Evolutionary conservation across 2,797 vertebrate genomes (phyloP).

Genomic region (Trichosurus vulpecula): DNA sequence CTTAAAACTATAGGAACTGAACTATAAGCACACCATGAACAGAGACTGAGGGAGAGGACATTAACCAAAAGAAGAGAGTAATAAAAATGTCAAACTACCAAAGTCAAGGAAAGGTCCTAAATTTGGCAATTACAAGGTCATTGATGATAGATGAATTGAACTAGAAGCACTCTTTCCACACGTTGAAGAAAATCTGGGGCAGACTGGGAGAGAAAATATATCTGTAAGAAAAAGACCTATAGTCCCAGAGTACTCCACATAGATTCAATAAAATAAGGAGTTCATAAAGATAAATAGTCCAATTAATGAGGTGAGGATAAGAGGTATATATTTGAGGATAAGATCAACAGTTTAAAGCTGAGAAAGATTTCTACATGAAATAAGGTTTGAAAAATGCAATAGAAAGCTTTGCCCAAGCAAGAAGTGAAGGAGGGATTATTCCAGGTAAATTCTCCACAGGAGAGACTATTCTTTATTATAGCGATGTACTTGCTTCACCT

Average conservation of each 20-base stretch:
- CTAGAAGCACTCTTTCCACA: background rate
- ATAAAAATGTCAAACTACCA: background rate
- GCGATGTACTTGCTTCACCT: background rate
- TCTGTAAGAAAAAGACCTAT: background rate
- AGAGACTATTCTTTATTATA: background rate
- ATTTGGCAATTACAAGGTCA: background rate
- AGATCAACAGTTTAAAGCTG: background rate
- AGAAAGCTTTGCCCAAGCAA: background rate
- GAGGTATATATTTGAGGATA: background rate
- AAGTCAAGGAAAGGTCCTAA: background rate
- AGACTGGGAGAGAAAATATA: background rate
- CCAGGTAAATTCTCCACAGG: background rate
- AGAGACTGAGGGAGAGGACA: background rate
- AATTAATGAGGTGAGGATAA: background rate
- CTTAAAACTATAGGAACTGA: background rate
- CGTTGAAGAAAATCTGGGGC: background rate
- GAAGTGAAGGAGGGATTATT: background rate
- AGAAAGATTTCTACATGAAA: background rate
- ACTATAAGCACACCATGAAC: background rate
- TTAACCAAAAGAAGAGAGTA: background rate
- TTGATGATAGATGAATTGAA: background rate
- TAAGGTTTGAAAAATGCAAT: background rate
- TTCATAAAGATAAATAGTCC: background rate
- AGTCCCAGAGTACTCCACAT: background rate
- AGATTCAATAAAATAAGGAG: background rate